A percentile compares a stretch with the other conserved stretches of the same genome.
phyloP scores from a whole-genome alignment of 2,888 invertebrate species.

The Drosophila algonquin region DNA sequence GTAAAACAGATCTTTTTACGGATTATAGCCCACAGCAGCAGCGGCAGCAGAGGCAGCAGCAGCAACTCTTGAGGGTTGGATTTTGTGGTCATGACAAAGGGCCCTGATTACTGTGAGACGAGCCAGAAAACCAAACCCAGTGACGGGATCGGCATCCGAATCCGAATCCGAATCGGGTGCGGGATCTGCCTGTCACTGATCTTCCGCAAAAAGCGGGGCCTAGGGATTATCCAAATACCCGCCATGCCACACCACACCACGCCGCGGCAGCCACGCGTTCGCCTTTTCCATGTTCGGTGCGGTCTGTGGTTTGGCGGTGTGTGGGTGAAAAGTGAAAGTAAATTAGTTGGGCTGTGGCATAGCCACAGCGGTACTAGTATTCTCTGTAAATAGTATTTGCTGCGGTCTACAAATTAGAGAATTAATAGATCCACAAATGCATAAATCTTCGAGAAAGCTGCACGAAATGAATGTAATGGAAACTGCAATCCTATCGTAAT shows the following conservation, averaged over 20 bases:
- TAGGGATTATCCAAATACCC: not conserved
- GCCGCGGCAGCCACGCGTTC: not conserved
- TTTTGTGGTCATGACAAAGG: constrained; percentile 50
- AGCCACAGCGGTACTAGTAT: not conserved
- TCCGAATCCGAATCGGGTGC: not conserved
- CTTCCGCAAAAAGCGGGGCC: constrained; percentile 4
- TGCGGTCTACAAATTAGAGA: too few relatives aligned
- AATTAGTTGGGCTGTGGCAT: constrained; percentile 18
- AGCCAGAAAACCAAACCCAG: constrained; percentile 2
- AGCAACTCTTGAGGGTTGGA: constrained; percentile 34
- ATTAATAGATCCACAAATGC: too few relatives aligned
- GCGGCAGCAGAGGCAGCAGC: constrained; percentile 1
- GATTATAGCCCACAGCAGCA: constrained; percentile 60
- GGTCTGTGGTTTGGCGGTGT: not conserved
- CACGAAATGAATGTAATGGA: too few relatives aligned
- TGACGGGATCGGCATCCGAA: not conserved
- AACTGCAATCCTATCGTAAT: too few relatives aligned
- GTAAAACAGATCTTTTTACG: constrained; percentile 78
- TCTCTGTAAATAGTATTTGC: not conserved
- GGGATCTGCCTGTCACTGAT: not conserved
- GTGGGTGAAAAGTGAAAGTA: constrained; percentile 37
- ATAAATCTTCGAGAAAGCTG: too few relatives aligned
- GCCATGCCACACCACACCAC: not conserved
- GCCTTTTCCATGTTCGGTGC: not conserved
- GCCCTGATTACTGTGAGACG: constrained; percentile 23